Evolutionary conservation across 1,140 invertebrate species (phyloP), one percentile per base, ranked within the genome.

Genomic region (Phocides pigmalion): DNA sequence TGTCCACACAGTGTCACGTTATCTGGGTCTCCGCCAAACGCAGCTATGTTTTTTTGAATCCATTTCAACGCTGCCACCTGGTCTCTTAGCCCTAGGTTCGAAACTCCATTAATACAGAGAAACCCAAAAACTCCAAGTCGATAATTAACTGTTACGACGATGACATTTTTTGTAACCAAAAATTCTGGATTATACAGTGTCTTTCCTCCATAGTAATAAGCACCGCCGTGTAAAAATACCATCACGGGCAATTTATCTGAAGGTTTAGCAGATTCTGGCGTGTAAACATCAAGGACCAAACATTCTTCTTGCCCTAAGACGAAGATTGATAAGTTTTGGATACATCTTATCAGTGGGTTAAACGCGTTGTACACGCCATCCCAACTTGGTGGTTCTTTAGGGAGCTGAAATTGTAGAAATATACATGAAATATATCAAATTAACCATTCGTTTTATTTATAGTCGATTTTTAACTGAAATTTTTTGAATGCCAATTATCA

Each of bases 191-290:
- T 89, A 56, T 92, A 93, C 1, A 93, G 51, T 22, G 82, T 78
- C 42, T 92, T 90, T 22, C 92, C 90, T 4, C 92, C 92, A 37
- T 92, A 90, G 66, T 84, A 88, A 51, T 93, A 94, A 2, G 68
- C 64, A 41, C 94, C 94, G 2, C 93, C 93, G 66, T 95, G 94
- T 11, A 95, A 83, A 81, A 90, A 95, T 1, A 95, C 90, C 84
- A 95, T 92, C 0, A 95, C 94, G 0, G 94, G 89, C 5, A 83
- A 62, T 6, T 62, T 75, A 15, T 65, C 19, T 0, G 32, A 37
- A 0, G 63, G 46, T 0, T 53, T 39, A 0, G 68, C 50, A 20
- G 28, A 20, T 4, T 68, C 65, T 1, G 86, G 86, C 1, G 73
- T 61, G 25, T 82, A 82, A 0, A 89, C 74, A 66, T 90, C 84